Evolutionary conservation across 2,888 invertebrate genomes (phyloP).

Genomic region (Embidobia sp.): DNA sequence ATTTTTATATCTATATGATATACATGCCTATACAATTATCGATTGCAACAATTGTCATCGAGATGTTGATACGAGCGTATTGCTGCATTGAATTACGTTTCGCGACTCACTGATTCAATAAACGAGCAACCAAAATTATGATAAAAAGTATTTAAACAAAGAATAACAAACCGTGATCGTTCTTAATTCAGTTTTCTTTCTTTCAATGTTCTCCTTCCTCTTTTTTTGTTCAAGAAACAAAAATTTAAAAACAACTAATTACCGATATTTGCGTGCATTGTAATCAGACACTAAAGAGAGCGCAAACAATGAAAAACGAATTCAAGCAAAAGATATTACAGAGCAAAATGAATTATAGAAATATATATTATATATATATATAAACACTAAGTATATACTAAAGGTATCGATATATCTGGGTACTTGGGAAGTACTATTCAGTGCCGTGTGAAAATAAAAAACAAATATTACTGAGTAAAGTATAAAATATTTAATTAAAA

Average conservation of each 20-base stretch:
- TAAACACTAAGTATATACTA: constrained; percentile 69
- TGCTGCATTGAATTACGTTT: constrained; percentile 51
- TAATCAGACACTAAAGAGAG: constrained; percentile 69
- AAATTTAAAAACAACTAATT: not conserved
- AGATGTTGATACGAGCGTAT: constrained; percentile 52
- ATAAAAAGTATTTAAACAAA: constrained; percentile 50
- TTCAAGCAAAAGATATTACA: constrained; percentile 58
- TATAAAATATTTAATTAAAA: not conserved
- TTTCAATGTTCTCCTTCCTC: constrained; percentile 42
- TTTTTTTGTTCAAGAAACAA: not conserved
- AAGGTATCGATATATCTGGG: constrained; percentile 65
- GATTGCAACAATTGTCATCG: constrained; percentile 55
- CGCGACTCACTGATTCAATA: constrained; percentile 55
- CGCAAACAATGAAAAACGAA: constrained; percentile 27
- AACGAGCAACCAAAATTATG: constrained; percentile 40
- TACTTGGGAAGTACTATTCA: constrained; percentile 65
- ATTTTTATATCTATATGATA: constrained; percentile 54
- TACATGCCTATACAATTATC: constrained; percentile 49
- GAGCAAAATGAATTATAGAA: constrained; percentile 62
- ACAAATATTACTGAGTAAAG: constrained; percentile 4
- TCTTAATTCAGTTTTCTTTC: constrained; percentile 55
- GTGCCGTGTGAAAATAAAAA: constrained; percentile 62
- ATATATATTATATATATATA: constrained; percentile 23
- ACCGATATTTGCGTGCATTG: not conserved
- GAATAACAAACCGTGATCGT: constrained; percentile 55